Evolutionary conservation across 1,140 invertebrate species (phyloP), one percentile per base, ranked within the genome.

Genomic region (Sitophilus oryzae): DNA sequence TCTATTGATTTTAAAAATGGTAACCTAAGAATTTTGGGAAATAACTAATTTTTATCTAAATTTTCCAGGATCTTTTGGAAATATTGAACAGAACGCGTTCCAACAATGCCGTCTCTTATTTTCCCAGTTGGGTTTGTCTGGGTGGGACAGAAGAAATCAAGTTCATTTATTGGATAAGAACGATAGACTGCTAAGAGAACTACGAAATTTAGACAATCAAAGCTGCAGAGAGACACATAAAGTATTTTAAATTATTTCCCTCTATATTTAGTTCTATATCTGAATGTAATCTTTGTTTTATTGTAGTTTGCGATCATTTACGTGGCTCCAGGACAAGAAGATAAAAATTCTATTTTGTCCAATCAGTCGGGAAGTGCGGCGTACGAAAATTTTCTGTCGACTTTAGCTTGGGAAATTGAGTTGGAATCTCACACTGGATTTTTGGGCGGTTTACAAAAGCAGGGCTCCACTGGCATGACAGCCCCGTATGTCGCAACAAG

Each of bases 401-500:
- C 91, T 8, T 74, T 99, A 5, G 95, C 93, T 5, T 98, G 96
- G 95, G 93, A 96, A 79, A 86, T 93, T 40, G 94, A 98, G 67
- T 73, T 99, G 52, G 92, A 96, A 73, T 87, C 82, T 8, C 96
- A 99, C 71, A 89, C 89, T 16, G 97, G 96, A 1, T 99, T 99
- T 73, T 76, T 93, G 45, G 97, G 97, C 3, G 97, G 97, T 0
- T 74, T 99, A 34, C 88, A 96, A 48, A 81, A 87, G 34, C 94
- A 95, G 58, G 91, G 91, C 63, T 88, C 84, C 1, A 93, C 90
- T 18, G 95, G 96, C 0, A 82, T 89, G 20, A 93, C 88, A 11
- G 92, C 95, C 1, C 95, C 96, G 0, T 99, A 99, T 73, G 92
- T 88, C 71, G 92, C 96, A n/a, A 96, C 90, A 0, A 92, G 94